Evolutionary conservation across 2,797 vertebrate species (phyloP).

Genomic region (Streptopelia turtur): DNA sequence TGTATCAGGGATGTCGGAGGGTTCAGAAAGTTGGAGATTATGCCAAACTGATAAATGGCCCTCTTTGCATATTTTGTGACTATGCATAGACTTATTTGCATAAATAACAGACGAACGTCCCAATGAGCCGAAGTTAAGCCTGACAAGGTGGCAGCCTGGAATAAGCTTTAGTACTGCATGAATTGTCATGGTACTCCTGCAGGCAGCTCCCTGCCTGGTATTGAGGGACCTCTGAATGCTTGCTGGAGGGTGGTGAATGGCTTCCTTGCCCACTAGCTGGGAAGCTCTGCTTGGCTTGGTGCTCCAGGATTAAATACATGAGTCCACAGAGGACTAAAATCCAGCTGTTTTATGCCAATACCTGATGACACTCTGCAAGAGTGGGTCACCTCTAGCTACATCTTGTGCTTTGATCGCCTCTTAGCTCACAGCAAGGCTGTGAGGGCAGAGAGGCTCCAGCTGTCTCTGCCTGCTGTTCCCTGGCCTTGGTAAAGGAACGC

Average conservation of each 20-base stretch:
- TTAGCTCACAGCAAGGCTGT: background rate
- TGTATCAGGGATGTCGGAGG: background rate
- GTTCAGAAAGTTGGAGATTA: background rate
- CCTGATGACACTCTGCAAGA: background rate
- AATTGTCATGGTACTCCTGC: background rate
- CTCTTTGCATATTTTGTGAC: conserved; percentile 31
- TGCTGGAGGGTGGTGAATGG: background rate
- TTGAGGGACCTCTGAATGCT: background rate
- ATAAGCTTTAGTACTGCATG: background rate
- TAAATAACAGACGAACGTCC: background rate
- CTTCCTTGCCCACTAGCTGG: background rate
- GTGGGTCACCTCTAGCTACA: background rate
- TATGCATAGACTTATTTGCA: conserved; percentile 21
- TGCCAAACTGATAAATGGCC: conserved; percentile 21
- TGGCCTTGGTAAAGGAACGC: background rate
- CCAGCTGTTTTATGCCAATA: background rate
- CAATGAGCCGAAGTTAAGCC: conserved; percentile 28
- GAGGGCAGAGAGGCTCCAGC: conserved; percentile 14
- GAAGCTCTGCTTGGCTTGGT: background rate
- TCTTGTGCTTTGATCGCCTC: background rate
- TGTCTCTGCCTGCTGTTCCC: conserved; percentile 48
- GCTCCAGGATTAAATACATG: background rate
- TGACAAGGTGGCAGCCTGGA: conserved; percentile 17
- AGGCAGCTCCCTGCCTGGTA: background rate
- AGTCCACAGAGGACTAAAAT: background rate